Evolutionary conservation across 30 jellyfish, hydroid and myxozoan genomes (phyloP), one percentile per base, ranked within the genome.

Genomic region (Sanderia malayensis): DNA sequence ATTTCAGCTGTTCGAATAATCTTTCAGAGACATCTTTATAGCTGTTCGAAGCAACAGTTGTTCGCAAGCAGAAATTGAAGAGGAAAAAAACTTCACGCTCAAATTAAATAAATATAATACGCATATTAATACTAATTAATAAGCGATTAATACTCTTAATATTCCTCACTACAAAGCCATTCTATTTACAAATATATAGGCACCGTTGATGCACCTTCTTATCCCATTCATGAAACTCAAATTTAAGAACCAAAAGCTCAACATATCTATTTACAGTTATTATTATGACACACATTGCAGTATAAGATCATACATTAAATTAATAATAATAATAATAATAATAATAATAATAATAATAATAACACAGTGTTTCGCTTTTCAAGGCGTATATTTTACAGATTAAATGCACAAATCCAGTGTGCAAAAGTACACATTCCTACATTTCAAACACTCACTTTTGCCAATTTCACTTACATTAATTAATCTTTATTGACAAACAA

Each of bases 181-280:
- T 37, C 52, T 37, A 37, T 37, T 37, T 37, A 37, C 52, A 37
- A 13, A 37, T 37, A 37, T 37, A 37, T 37, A 37, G n/a, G n/a
- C n/a, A n/a, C n/a, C n/a, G n/a, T n/a, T n/a, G n/a, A 6, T 37
- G 52, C 52, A 78, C 59, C 49, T 66, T 76, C 47, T 3, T 18
- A 45, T 78, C 89, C 6, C 34, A 7, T 0, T 0, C 34, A 7
- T 0, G 46, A 81, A 78, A 64, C n/a, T 37, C 52, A 37, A 37
- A 13, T 13, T 37, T 13, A 37, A 37, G 13, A 37, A 37, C 52
- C 52, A 37, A 37, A 37, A 37, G 52, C 6, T 4, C 13, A 13
- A 37, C 13, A 49, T 49, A 8, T 9, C 8, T 49, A 49, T 49
- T 49, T 49, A 49, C 64, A 49, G 3, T 15, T 49, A 49, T 49